Conservation (phyloP, 2,113 vertebrate genomes). For the Pangasianodon hypophthalmus region DNA sequence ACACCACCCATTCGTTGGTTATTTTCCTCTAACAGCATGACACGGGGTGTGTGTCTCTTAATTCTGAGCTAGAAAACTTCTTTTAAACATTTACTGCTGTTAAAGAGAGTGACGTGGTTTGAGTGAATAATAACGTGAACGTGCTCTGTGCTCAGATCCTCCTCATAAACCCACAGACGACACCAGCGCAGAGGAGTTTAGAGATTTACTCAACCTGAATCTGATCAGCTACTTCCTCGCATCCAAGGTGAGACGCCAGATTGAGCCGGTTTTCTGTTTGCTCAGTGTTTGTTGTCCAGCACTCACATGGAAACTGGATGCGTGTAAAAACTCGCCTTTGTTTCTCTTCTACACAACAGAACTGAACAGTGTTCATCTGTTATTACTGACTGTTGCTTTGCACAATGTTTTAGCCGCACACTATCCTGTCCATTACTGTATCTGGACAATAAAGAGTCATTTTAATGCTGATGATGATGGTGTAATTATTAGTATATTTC, state of each 20-base stretch:
- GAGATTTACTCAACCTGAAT: conserved; percentile 79
- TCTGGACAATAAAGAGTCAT: no score
- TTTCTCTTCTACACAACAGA: no score
- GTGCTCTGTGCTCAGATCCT: conserved; percentile 71
- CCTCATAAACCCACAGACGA: conserved; percentile 75
- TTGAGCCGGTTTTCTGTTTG: not conserved
- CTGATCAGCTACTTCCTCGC: conserved; percentile 75
- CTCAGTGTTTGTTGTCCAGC: not conserved
- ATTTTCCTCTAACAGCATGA: not conserved
- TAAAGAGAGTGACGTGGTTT: no score
- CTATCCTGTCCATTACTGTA: no score
- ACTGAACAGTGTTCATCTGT: no score
- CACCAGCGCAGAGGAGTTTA: conserved; percentile 75
- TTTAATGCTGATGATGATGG: no score
- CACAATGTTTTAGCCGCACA: no score
- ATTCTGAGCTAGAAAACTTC: not conserved
- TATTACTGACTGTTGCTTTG: no score
- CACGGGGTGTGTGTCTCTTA: not conserved
- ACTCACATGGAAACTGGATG: not conserved
- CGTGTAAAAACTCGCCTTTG: not conserved
- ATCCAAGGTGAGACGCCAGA: conserved; percentile 73
- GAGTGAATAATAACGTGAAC: not conserved
- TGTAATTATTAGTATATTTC: no score
- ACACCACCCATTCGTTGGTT: not conserved
- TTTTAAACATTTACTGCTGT: not conserved